Evolutionary conservation across 2,888 invertebrate species (phyloP), one percentile per base, ranked within the genome.

Genomic region (Oasisia sp.): DNA sequence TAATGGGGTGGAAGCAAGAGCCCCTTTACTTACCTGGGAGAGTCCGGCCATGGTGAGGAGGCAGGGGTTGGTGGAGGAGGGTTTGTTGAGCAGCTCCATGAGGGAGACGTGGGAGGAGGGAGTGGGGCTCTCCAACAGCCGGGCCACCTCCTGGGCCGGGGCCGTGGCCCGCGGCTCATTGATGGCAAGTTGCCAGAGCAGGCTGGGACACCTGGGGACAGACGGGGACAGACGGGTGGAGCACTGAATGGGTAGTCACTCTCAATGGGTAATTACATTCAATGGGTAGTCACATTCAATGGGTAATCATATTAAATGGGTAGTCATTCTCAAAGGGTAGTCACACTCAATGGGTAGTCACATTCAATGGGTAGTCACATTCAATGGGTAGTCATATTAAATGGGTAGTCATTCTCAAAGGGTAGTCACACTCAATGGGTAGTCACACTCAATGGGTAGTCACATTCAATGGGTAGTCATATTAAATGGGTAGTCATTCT

Each of bases 121-220:
- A n/a, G 27, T 74, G 74, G 89, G 89, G 91, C 92, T 92, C 56
- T 92, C 90, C 50, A 89, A 14, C 27, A 92, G n/a, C 32, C 9
- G 27, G 44, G 56, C 32, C 2, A 91, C 32, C 9, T 95, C 95
- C 38, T 92, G 90, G 56, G 93, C 93, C 56, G 94, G 94, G 7
- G 91, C 91, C 1, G 95, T 94, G 38, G 93, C 91, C 0, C 92
- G 92, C 9, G 94, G 94, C 44, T 95, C 95, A 93, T 96, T 96
- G 58, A 94, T 93, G 0, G 96, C 96, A 92, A 96, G 96, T 93
- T 96, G 96, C 94, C 95, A 95, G 0, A 95, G 95, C 92, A 96
- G 93, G 9, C 94, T 94, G 38, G 96, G 96, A 93, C 95, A 94
- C 32, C 96, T 96, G 94, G 0, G 93, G 91, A 91, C 74, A 89